Base-by-base conservation (phyloP, 2,113 vertebrate species). In the Poeciliopsis retropinna region DNA sequence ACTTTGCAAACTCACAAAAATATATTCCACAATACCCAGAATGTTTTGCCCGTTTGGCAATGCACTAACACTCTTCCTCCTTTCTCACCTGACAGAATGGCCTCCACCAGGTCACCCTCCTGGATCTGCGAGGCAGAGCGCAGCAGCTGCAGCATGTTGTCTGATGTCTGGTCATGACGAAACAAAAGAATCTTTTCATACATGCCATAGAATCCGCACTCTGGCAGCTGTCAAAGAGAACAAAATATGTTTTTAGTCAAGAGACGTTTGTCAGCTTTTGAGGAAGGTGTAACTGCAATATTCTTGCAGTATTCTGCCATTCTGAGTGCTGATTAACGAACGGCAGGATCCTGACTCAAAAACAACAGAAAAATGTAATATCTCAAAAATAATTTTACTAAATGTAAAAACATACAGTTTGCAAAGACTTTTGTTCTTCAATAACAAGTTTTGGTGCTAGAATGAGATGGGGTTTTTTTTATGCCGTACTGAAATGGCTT, bases 51-150 rank as follows among this genome's bases (percentile, higher is more conserved):
- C 25, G 22, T 54, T 19, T 25, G 51, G 34, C 14, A 15, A 41
- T n/a, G 1, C 51, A n/a, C 2, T 57, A 25, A 57, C 22, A n/a
- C 28, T 31, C 15, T 12, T 12, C 17, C 54, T 15, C 57, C 7
- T 11, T 27, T 28, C 32, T 72, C 57, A 93, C 92, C 90, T 81
- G 92, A 93, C 65, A 93, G 80, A 30, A 93, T 81, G 22, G 87
- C 92, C 72, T 93, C 92, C 83, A 93, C 87, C 81, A 93, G 82
- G 86, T 93, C 92, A 2, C 92, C 92, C 14, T 93, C 92, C 80
- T 90, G 92, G 81, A 93, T 92, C 84, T 93, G 89, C 0, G 87
- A 76, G 7, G 92, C 90, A 0, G 90, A 90, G 51, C 87, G 84
- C 69, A 93, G 88, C 78, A 92, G 88, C 86, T 91, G 92, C 75